Evolutionary conservation across 2,113 vertebrate species (phyloP).

Genomic region (Jacana jacana): DNA sequence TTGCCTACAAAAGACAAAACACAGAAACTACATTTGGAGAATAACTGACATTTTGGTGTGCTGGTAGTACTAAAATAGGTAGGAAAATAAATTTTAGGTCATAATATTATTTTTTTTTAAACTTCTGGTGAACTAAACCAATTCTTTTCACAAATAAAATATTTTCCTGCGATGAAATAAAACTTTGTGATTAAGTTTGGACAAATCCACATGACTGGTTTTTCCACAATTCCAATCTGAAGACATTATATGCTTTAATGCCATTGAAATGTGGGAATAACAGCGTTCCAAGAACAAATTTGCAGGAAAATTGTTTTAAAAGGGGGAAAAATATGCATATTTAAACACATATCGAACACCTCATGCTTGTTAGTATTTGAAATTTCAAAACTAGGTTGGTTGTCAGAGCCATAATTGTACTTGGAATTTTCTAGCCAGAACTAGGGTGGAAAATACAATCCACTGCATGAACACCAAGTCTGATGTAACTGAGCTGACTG

Average conservation of each 20-base stretch:
- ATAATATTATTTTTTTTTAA: background rate
- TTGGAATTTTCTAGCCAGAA: background rate
- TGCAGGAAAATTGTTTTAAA: background rate
- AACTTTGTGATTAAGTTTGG: background rate
- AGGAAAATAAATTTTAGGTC: background rate
- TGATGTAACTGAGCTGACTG: background rate
- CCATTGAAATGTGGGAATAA: background rate
- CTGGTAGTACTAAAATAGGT: background rate
- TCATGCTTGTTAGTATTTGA: background rate
- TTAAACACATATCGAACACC: background rate
- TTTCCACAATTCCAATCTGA: background rate
- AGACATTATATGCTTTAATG: background rate
- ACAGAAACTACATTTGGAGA: background rate
- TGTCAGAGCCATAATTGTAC: background rate
- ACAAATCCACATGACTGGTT: background rate
- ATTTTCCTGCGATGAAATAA: background rate
- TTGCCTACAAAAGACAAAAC: slow-evolving; percentile 11
- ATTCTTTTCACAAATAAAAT: background rate
- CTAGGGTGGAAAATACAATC: background rate
- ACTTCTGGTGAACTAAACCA: background rate
- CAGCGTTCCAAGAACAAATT: background rate
- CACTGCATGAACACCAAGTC: background rate
- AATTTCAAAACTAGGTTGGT: background rate
- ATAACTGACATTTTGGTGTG: background rate
- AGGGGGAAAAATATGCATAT: background rate